phyloP scores from a whole-genome alignment of 1,140 invertebrate genomes.

The Zophobas morio region DNA sequence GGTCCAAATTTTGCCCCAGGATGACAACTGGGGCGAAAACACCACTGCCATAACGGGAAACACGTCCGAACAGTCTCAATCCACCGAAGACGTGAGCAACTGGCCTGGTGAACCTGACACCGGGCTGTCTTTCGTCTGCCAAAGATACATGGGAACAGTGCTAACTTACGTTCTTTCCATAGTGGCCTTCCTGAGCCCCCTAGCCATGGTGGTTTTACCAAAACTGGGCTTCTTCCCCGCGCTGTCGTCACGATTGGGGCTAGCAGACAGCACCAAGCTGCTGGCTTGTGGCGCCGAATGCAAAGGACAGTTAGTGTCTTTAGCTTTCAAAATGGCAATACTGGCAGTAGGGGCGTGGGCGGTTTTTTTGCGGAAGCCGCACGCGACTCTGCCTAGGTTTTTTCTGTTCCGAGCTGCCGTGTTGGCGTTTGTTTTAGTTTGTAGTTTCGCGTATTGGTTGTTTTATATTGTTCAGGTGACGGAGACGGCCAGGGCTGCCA shows the following conservation, averaged over 20 bases:
- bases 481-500: slow-evolving; percentile 83
- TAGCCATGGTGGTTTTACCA: slow-evolving; percentile 95
- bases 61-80: slow-evolving; percentile 94
- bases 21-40: slow-evolving; percentile 99
- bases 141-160: slow-evolving; percentile 84
- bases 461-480: slow-evolving; percentile 95
- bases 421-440: slow-evolving; percentile 90
- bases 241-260: slow-evolving; percentile 69
- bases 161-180: slow-evolving; percentile 84
- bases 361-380: slow-evolving; percentile 80
- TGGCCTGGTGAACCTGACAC: slow-evolving; percentile 84
- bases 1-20: slow-evolving; percentile 91
- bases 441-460: slow-evolving; percentile 97
- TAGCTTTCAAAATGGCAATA: slow-evolving; percentile 93
- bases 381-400: slow-evolving; percentile 93
- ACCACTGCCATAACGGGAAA: slow-evolving; percentile 97
- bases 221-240: slow-evolving; percentile 86
- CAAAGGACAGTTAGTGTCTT: slow-evolving; percentile 88
- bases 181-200: slow-evolving; percentile 90
- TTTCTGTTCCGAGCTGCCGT: slow-evolving; percentile 92
- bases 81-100: slow-evolving; percentile 89
- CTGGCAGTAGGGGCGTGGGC: slow-evolving; percentile 96
- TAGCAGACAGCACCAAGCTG: slow-evolving; percentile 73
- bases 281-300: slow-evolving; percentile 85
- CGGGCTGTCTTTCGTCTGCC: slow-evolving; percentile 81